phyloP scores from a whole-genome alignment of 2,888 invertebrate genomes.

The Cinara cedri region DNA sequence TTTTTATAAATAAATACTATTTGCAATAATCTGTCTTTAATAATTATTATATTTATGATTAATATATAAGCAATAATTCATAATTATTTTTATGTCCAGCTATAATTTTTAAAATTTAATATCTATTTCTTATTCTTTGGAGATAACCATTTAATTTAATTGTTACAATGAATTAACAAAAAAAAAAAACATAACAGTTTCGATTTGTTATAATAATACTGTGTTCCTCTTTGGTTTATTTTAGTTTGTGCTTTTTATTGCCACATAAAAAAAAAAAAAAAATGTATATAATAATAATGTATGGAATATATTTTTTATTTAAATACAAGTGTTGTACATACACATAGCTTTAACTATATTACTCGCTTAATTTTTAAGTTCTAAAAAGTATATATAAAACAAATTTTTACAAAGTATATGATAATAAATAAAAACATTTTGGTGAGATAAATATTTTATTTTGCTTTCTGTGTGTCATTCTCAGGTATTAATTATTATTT shows the following conservation, averaged over 20 bases:
- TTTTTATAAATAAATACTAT: constrained; percentile 1
- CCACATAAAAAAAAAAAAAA: constrained; percentile 20
- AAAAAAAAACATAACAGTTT: constrained; percentile 8
- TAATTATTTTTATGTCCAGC: background rate
- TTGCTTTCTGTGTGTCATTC: constrained; percentile 26
- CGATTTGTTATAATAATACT: constrained; percentile 28
- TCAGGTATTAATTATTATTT: constrained; percentile 26
- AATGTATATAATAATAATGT: constrained; percentile 38
- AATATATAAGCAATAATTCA: constrained; percentile 3
- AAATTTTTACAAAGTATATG: constrained; percentile 14
- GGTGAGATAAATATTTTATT: constrained; percentile 41
- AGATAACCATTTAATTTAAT: constrained; percentile 9
- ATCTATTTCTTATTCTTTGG: background rate
- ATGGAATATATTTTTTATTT: constrained; percentile 46
- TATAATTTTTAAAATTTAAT: constrained; percentile 18
- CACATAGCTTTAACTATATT: constrained; percentile 40
- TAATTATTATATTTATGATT: background rate
- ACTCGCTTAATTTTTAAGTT: constrained; percentile 15
- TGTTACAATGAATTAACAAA: background rate
- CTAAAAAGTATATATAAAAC: constrained; percentile 7
- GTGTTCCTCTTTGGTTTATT: constrained; percentile 48
- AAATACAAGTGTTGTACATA: constrained; percentile 37
- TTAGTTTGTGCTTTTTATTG: constrained; percentile 39
- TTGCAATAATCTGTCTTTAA: constrained; percentile 10
- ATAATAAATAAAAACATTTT: constrained; percentile 41